Conservation (phyloP, 2,888 invertebrate genomes). For the Agrilus mali region DNA sequence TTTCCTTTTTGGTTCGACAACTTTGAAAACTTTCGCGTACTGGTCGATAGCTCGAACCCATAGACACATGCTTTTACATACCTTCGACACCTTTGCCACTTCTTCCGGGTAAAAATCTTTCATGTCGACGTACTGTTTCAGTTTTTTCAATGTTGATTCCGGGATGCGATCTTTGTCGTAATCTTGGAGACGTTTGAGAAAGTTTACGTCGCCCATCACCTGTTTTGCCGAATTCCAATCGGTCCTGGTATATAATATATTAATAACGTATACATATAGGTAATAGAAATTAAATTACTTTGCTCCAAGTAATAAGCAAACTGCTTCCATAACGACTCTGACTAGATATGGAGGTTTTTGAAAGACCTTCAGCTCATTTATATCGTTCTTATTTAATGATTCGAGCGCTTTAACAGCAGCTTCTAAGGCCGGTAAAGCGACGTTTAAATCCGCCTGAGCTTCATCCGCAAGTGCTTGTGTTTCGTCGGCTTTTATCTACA, state of each 20-base stretch:
- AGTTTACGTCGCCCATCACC: conserved; percentile 70
- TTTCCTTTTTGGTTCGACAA: conserved; percentile 79
- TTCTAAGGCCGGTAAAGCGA: conserved; percentile 76
- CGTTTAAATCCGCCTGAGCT: conserved; percentile 69
- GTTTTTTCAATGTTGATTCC: conserved; percentile 60
- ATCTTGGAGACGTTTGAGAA: conserved; percentile 67
- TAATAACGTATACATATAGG: neutral
- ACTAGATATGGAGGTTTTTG: conserved; percentile 80
- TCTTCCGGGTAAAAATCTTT: conserved; percentile 76
- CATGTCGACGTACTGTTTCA: conserved; percentile 72
- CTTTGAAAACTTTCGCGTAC: conserved; percentile 74
- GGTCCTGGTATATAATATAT: conserved; percentile 40
- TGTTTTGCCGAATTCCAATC: conserved; percentile 79
- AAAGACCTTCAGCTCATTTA: conserved; percentile 80
- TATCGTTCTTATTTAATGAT: conserved; percentile 77
- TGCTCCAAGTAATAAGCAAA: conserved; percentile 67
- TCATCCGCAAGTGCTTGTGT: conserved; percentile 76
- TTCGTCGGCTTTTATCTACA: conserved; percentile 67
- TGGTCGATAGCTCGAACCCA: conserved; percentile 88
- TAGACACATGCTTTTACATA: conserved; percentile 80
- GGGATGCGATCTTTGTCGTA: conserved; percentile 82
- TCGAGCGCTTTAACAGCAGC: conserved; percentile 75
- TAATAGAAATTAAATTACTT: conserved; percentile 51
- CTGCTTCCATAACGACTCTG: conserved; percentile 83
- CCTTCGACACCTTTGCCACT: conserved; percentile 76